Conservation (phyloP, 1,140 invertebrate genomes). For the Amyelois transitella region DNA sequence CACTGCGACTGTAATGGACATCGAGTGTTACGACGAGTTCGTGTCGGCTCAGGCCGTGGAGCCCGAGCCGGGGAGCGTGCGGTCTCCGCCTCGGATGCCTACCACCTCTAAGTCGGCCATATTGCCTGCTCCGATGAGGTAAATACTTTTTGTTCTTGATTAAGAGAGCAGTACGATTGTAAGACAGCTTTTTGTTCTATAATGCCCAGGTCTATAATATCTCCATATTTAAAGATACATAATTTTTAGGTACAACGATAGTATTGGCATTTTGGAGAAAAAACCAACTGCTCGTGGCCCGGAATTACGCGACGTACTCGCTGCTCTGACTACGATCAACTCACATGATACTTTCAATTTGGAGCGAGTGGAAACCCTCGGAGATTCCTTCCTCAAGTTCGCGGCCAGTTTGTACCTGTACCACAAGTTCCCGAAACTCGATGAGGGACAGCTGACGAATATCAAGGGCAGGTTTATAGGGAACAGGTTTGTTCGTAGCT, state of each 20-base stretch:
- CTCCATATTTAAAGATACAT: no score
- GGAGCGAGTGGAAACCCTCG: slow-evolving; percentile 89
- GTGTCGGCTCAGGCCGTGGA: slow-evolving; percentile 41
- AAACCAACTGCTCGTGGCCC: slow-evolving; percentile 31
- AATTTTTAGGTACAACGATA: slow-evolving; percentile 55
- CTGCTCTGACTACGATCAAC: slow-evolving; percentile 82
- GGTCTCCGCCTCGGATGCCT: slow-evolving; percentile 4
- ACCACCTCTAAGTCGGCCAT: slow-evolving; percentile 26
- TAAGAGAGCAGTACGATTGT: no score
- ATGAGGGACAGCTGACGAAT: slow-evolving; percentile 86
- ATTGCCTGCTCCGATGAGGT: slow-evolving; percentile 48
- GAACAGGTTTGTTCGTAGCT: slow-evolving; percentile 90
- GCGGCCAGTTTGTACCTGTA: slow-evolving; percentile 83
- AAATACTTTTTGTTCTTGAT: slow-evolving; percentile 16
- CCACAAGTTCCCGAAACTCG: slow-evolving; percentile 78
- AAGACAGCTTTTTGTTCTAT: no score
- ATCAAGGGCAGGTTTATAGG: slow-evolving; percentile 86
- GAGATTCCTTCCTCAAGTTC: slow-evolving; percentile 93
- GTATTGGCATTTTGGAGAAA: slow-evolving; percentile 31
- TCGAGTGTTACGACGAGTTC: slow-evolving; percentile 80
- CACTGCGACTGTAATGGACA: slow-evolving; percentile 77
- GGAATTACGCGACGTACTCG: slow-evolving; percentile 63
- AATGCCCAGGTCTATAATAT: no score
- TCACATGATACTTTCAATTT: slow-evolving; percentile 87
- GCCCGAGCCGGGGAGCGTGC: neutral